Evolutionary conservation across 1,140 invertebrate genomes (phyloP), one percentile per base, ranked within the genome.

Genomic region (Monochamus saltuarius): DNA sequence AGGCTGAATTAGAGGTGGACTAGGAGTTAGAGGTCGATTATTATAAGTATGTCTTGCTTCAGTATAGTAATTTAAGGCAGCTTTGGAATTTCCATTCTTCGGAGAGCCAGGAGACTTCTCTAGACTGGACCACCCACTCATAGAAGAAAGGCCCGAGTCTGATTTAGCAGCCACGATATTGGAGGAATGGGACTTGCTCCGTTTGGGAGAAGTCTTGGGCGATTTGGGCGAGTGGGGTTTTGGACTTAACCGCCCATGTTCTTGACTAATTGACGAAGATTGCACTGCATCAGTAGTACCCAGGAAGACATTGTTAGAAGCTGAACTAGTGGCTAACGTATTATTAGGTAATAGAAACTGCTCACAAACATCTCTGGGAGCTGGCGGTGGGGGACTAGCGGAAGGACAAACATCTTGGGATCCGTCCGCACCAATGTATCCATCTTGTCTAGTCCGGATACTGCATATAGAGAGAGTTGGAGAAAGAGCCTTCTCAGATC

Each of bases 61-160:
- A 10, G 57, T 29, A 49, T 61, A 66, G 59, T 66, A 70, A 49
- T 66, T 67, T 6, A 65, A 53, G 7, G 39, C 47, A 40, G 63
- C 49, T 59, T 68, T 70, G 10, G 43, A 38, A 8, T 38, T 45
- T 7, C 62, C 64, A 50, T 73, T 75, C 64, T 84, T 83, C 0
- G 89, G 87, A 1, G 87, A 90, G 49, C 86, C 86, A 9, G 89
- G 89, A 29, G 89, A 91, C 78, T 92, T 92, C 77, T 92, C 90
- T 62, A 90, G 75, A 73, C 87, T 90, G 8, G 89, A 91, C 85
- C 90, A 91, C 11, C 87, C 87, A 74, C 89, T 92, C 85, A 92
- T 89, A 10, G 90, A 92, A 0, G 90, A 92, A 40, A 93, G 76
- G 1, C 89, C 90, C 1, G 90, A 92, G 77, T 94, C 90, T 7